Base-by-base conservation (phyloP, 2,888 invertebrate genomes). In the Liposcelis brunnea region DNA sequence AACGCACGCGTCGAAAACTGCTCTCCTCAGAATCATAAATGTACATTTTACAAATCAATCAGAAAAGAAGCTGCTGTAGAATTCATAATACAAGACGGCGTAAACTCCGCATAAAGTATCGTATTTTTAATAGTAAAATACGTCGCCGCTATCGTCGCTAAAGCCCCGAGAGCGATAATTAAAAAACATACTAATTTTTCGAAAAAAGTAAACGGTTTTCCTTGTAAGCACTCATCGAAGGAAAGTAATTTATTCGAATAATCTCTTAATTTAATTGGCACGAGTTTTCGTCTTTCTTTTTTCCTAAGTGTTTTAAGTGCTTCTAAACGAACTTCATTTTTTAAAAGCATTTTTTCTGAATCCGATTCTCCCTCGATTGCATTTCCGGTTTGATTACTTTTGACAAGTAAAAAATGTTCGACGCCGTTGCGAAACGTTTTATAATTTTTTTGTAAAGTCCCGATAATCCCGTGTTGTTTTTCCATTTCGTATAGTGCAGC, bases 71-170 rank as follows among this genome's bases (percentile, higher is more conserved):
- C 51, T 31, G 59, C 59, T 0, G 71, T 70, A 1, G 74, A 66
- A 55, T 82, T 82, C 31, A 74, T 60, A 51, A 84, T 67, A 61
- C 84, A 85, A 2, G 84, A 80, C 19, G 79, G 77, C 35, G 77
- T 72, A 52, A 80, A 81, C 33, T 68, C 68, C 1, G 76, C 74
- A 38, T 75, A 77, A 37, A 65, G 63, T 11, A 76, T 65, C 1
- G 78, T 73, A 56, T 75, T 74, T 11, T 69, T 63, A 56, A 83
- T 63, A 62, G 81, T 82, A 2, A 78, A 72, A 55, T 77, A 83
- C 1, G 80, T 80, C 0, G 83, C 74, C 0, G 75, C 66, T 2
- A 74, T 53, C 0, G 82, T 83, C 2, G 80, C 75, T 2, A 64
- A 43, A 5, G 76, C 53, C 0, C 84, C 82, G 8, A 51, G 7